These are phyloP conservation scores for Athrips mouffetella DNA, from an alignment of 2,888 invertebrate species.

Conservation along the genomic window DNA sequence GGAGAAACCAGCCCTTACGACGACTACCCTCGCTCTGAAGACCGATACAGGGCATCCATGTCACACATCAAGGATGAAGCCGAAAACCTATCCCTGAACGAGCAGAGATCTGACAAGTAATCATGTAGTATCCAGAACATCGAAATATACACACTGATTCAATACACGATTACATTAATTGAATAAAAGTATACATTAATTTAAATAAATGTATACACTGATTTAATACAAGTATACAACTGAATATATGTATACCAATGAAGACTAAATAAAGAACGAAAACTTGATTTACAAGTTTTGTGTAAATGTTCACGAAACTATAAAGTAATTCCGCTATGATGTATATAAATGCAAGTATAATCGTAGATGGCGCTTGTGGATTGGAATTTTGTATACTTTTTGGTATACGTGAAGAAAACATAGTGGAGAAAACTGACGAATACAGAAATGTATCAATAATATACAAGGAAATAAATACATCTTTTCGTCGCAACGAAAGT, in stretches of 20 bases:
- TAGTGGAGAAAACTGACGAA: no score
- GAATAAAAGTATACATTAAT: constrained; percentile 6
- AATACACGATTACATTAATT: background rate
- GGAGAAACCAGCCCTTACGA: constrained; percentile 69
- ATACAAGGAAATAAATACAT: no score
- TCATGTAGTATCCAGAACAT: constrained; percentile 10
- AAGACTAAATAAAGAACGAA: background rate
- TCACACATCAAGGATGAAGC: constrained; percentile 73
- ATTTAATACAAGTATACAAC: no score
- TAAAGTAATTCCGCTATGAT: background rate
- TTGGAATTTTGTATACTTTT: no score
- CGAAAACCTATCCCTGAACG: constrained; percentile 72
- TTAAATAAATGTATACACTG: no score
- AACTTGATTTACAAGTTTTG: background rate
- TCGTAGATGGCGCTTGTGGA: no score
- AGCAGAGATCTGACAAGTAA: constrained; percentile 73
- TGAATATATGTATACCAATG: no score
- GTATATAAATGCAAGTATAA: background rate
- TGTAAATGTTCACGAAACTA: background rate
- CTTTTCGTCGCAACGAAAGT: no score
- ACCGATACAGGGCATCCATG: constrained; percentile 62
- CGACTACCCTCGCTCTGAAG: constrained; percentile 62
- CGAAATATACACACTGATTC: constrained; percentile 1
- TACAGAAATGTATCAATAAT: no score
- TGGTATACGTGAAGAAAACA: no score